Evolutionary conservation across 2,888 invertebrate genomes (phyloP), one percentile per base, ranked within the genome.

Genomic region (Urechis unicinctus): DNA sequence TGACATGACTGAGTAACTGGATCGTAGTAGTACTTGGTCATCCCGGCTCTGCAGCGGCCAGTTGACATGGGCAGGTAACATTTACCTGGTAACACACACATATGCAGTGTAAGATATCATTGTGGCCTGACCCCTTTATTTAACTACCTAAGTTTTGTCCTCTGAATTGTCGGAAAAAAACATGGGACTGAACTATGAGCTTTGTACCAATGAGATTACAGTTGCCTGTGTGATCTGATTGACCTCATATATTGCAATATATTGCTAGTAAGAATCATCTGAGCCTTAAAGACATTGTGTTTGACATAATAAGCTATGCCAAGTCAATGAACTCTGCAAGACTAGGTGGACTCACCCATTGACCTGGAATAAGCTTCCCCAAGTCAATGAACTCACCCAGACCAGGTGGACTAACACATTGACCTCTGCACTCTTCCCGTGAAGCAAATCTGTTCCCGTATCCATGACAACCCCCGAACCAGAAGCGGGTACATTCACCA

Each of bases 321-420:
- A n/a, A n/a, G n/a, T n/a, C n/a, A n/a, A n/a, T n/a, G n/a, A n/a
- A n/a, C n/a, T n/a, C n/a, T n/a, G n/a, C n/a, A n/a, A n/a, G n/a
- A n/a, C n/a, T n/a, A n/a, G n/a, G n/a, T n/a, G n/a, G n/a, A n/a
- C n/a, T n/a, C n/a, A n/a, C n/a, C n/a, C n/a, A n/a, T n/a, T n/a
- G n/a, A n/a, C n/a, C n/a, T n/a, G n/a, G n/a, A n/a, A n/a, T 36
- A 9, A 36, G 36, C 36, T 13, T 13, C 17, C 9, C 9, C 9
- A 49, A 25, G 1, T 42, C 13, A 13, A 29, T 36, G 43, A 17
- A 57, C 75, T 64, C 72, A 85, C 85, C 83, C 76, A 81, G 82
- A 63, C 86, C 88, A 66, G 80, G 79, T 1, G 92, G 91, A 59
- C 87, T 85, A 52, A 91, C 88, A 75, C 94, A 94, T 61, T 46